Base-by-base conservation (phyloP, 2,113 vertebrate species). In the Donacobius atricapilla region DNA sequence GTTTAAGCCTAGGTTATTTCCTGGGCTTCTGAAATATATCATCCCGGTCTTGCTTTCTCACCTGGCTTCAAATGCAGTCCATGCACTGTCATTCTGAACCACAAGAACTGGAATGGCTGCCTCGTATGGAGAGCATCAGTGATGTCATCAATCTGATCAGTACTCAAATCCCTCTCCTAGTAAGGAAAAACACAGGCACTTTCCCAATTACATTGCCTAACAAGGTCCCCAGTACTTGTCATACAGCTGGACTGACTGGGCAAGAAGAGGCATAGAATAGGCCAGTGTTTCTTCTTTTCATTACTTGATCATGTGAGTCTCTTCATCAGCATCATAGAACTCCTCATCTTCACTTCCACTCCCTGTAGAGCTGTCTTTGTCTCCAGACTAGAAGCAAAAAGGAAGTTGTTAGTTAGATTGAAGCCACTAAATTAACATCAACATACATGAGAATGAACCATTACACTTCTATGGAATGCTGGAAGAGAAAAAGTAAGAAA, bases 251-350 rank as follows among this genome's bases (percentile, higher is more conserved):
- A 65, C 13, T 77, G 77, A 88, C 58, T 77, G 53, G 47, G 81
- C 83, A 92, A 80, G 72, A 76, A 70, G 31, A 92, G 53, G 50
- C 66, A 87, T 81, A 65, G 64, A 86, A 54, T 9, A 77, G 31
- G 60, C 40, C 44, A 73, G 47, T 4, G 16, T 47, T 82, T 80
- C 88, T 87, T 96, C 95, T 85, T 64, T 58, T 54, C 61, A 35
- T 97, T 97, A 98, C 84, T 98, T 98, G 86, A 98, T 98, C 98
- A 98, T 98, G 40, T 98, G 97, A 23, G 98, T 98, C 87, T 98
- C 98, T 96, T 98, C 98, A 68, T 98, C 69, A 2, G 97, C 98
- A 65, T 98, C 98, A 33, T 97, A 98, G 44, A 98, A 98, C 54
- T 98, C 98, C 51, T 98, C 98, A 87, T 98, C 97, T 91, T 98